Conservation (phyloP, 2,888 invertebrate species). For the Ceratothoa steindachneri region DNA sequence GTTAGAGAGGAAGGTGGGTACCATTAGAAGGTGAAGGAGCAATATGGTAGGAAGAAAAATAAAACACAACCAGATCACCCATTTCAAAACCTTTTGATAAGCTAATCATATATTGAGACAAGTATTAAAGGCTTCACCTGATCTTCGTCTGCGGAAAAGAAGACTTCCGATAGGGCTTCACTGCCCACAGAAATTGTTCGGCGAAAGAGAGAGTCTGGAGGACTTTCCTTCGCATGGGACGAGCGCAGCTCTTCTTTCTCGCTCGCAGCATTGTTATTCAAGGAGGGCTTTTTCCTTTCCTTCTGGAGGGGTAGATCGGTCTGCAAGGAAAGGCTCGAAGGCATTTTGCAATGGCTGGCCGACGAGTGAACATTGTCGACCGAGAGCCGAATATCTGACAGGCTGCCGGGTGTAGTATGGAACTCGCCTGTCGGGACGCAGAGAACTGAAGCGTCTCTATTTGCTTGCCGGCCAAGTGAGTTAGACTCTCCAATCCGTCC, state of each 20-base stretch:
- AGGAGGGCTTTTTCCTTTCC: neutral
- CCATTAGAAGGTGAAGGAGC: too few species aligned
- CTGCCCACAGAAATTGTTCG: conserved; percentile 80
- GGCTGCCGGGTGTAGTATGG: conserved; percentile 69
- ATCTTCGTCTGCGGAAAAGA: conserved; percentile 90
- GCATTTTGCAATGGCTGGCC: conserved; percentile 36
- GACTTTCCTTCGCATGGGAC: neutral
- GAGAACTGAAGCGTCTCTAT: conserved; percentile 49
- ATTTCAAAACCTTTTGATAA: too few species aligned
- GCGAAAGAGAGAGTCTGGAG: conserved; percentile 20
- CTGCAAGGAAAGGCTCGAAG: conserved; percentile 44
- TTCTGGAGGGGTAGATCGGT: conserved; percentile 41
- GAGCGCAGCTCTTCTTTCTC: neutral
- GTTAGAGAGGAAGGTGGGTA: too few species aligned
- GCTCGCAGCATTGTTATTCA: neutral
- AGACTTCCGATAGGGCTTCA: conserved; percentile 85
- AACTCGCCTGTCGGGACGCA: conserved; percentile 54
- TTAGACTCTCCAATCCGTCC: neutral
- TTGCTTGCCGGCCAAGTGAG: conserved; percentile 6
- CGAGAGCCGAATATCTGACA: conserved; percentile 78
- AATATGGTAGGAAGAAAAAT: too few species aligned
- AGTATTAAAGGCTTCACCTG: too few species aligned
- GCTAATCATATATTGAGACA: too few species aligned
- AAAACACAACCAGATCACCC: too few species aligned
- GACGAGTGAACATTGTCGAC: conserved; percentile 58